A percentile compares a stretch with the other conserved stretches of the same genome.
Conservation (phyloP, 2,113 vertebrate species). For the Notarius quadriscutis region DNA sequence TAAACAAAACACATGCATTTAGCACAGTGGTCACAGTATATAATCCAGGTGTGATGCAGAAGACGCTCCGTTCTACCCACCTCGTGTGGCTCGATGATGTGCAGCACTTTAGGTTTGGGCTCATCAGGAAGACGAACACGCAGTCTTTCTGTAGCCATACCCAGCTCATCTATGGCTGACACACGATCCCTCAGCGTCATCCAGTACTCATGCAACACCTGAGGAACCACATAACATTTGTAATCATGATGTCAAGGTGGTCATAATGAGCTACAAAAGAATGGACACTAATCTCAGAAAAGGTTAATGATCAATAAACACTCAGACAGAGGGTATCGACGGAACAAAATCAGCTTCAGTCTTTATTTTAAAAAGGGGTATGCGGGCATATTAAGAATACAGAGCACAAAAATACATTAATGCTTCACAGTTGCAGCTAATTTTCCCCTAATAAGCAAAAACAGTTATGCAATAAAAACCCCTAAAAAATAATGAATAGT, state of each 20-base stretch:
- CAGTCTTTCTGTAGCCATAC: constrained; percentile 94
- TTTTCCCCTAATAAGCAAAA: background rate
- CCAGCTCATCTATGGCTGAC: constrained; percentile 94
- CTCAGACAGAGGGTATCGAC: background rate
- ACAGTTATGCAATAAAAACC: background rate
- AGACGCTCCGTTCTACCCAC: constrained; percentile 58
- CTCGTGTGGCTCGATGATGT: constrained; percentile 97
- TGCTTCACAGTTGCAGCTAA: background rate
- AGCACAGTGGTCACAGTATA: background rate
- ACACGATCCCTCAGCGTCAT: constrained; percentile 95
- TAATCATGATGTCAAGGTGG: background rate
- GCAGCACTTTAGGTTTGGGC: constrained; percentile 88
- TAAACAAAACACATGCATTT: background rate
- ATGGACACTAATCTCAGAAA: background rate
- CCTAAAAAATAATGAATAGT: background rate
- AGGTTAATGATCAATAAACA: background rate
- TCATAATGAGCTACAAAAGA: background rate
- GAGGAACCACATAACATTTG: constrained; percentile 4
- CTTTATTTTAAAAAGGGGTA: background rate
- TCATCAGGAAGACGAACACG: constrained; percentile 89
- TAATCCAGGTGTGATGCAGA: background rate
- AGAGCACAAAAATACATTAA: background rate
- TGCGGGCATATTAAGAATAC: background rate
- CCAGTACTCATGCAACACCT: constrained; percentile 98
- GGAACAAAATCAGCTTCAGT: background rate